Evolutionary conservation across 1,140 invertebrate species (phyloP).

Genomic region (Drosophila obscura): DNA sequence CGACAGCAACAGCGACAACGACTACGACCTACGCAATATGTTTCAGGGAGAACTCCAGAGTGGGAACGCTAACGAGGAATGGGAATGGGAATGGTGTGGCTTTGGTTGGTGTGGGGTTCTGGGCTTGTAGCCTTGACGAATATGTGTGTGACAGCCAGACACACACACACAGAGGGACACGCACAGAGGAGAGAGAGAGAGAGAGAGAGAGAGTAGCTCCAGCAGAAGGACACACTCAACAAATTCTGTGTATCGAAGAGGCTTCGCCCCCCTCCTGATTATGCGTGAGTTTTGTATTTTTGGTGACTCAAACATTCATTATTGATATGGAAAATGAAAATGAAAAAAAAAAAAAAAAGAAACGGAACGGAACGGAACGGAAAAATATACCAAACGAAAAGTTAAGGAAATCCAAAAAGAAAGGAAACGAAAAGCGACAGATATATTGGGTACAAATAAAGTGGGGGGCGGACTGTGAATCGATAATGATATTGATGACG

Average conservation of each 20-base stretch:
- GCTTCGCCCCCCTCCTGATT: constrained; percentile 22
- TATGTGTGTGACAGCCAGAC: constrained; percentile 46
- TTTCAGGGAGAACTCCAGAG: constrained; percentile 39
- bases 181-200: constrained; percentile 11
- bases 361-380: constrained; percentile 1
- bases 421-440: constrained; percentile 7
- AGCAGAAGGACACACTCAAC: constrained; percentile 41
- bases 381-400: no score
- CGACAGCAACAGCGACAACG: constrained; percentile 14
- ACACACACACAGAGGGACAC: constrained; percentile 21
- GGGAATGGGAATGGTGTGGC: neutral
- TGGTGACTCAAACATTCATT: constrained; percentile 54
- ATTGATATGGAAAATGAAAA: constrained; percentile 47
- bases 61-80: neutral
- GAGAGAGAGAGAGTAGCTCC: constrained; percentile 6
- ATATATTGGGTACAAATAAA: constrained; percentile 11
- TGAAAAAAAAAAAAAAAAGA: neutral
- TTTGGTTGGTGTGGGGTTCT: neutral
- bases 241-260: constrained; percentile 13
- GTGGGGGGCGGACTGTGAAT: constrained; percentile 6
- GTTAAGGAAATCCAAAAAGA: neutral
- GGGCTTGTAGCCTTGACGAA: constrained; percentile 47
- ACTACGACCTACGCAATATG: constrained; percentile 78
- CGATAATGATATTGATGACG: constrained; percentile 49
- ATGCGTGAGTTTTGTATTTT: constrained; percentile 59